These are phyloP conservation scores for Nautilus pompilius DNA, from an alignment of 1,140 invertebrate genomes.

Conservation along the genomic window DNA sequence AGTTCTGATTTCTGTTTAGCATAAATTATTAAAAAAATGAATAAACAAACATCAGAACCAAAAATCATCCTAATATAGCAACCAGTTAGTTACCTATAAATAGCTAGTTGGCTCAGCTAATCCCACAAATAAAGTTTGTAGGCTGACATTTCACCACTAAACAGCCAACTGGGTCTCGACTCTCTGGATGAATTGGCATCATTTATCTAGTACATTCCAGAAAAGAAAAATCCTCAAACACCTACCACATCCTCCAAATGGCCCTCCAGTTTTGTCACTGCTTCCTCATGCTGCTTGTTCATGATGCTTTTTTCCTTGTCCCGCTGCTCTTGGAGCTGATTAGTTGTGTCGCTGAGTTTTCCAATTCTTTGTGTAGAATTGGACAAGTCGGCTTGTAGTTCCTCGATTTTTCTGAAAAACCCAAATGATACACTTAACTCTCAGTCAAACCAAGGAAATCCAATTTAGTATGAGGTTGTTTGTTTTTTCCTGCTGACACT, in stretches of 20 bases:
- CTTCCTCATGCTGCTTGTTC: slow-evolving; percentile 29
- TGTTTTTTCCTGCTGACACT: no score
- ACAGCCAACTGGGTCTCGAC: no score
- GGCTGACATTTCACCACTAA: no score
- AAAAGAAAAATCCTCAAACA: no score
- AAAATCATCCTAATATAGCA: no score
- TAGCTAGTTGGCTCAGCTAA: no score
- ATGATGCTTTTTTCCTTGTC: slow-evolving; percentile 40
- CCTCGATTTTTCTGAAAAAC: slow-evolving; percentile 48
- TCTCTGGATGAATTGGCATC: no score
- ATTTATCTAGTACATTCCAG: no score
- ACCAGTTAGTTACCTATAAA: neutral
- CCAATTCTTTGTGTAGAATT: slow-evolving; percentile 51
- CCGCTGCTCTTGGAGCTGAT: slow-evolving; percentile 37
- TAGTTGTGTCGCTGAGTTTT: slow-evolving; percentile 41
- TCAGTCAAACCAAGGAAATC: no score
- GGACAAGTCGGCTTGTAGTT: slow-evolving; percentile 52
- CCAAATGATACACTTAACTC: slow-evolving; percentile 2
- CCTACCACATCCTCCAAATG: slow-evolving; percentile 45
- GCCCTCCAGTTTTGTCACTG: slow-evolving; percentile 19
- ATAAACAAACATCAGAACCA: neutral
- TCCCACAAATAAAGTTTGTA: no score
- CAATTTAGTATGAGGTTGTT: no score
- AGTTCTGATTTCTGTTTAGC: slow-evolving; percentile 38
- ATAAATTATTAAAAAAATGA: neutral